phyloP scores from a whole-genome alignment of 1,140 invertebrate genomes.

The Tetramorium parvispinum region DNA sequence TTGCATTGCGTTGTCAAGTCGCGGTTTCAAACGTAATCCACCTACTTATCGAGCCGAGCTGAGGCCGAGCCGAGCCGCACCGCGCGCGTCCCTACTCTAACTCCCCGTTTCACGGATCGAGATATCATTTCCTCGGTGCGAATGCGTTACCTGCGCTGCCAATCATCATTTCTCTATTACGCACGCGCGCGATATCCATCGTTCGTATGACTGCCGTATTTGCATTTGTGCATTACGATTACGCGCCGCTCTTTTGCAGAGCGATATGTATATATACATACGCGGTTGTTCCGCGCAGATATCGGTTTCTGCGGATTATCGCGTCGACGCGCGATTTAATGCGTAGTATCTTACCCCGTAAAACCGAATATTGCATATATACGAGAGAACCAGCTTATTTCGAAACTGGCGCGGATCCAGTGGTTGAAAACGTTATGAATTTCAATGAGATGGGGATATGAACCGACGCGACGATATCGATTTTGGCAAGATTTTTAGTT shows the following conservation, averaged over 20 bases:
- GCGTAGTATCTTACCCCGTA: slow-evolving; percentile 1
- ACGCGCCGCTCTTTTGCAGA: neutral
- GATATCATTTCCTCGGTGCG: slow-evolving; percentile 69
- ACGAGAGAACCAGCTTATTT: neutral
- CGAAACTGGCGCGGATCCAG: slow-evolving; percentile 4
- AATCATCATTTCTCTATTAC: slow-evolving; percentile 61
- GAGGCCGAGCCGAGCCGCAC: slow-evolving; percentile 2
- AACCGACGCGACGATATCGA: slow-evolving; percentile 5
- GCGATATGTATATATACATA: neutral
- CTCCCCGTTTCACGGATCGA: slow-evolving; percentile 21
- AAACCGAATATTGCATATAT: neutral
- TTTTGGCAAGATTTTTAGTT: slow-evolving; percentile 23
- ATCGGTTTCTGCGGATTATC: slow-evolving; percentile 37
- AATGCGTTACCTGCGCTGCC: slow-evolving; percentile 57
- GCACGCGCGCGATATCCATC: slow-evolving; percentile 41
- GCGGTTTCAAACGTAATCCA: slow-evolving; percentile 77
- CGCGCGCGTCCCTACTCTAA: neutral
- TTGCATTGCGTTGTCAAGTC: slow-evolving; percentile 75
- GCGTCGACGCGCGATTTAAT: slow-evolving; percentile 33
- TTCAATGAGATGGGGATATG: slow-evolving; percentile 14
- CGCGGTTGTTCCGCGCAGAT: neutral
- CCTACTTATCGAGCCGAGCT: slow-evolving; percentile 71
- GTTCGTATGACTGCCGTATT: slow-evolving; percentile 37
- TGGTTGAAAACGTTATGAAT: slow-evolving; percentile 25
- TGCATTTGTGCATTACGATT: slow-evolving; percentile 47